phyloP scores from a whole-genome alignment of 2,113 vertebrate genomes.

The Bufo bufo region DNA sequence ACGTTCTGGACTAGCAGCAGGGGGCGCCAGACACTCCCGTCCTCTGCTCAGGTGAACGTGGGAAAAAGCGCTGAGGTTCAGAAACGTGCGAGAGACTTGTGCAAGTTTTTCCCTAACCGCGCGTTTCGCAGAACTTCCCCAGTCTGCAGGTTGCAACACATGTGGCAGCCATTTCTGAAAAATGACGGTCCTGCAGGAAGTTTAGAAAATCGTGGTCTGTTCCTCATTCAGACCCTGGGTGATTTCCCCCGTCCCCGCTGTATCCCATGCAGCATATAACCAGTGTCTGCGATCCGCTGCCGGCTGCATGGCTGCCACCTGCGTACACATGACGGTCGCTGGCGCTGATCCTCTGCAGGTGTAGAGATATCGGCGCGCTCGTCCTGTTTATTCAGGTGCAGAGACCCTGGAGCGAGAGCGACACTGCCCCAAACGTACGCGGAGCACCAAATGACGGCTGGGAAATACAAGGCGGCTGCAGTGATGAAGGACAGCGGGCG shows the following conservation, averaged over 20 bases:
- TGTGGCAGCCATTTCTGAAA: not conserved
- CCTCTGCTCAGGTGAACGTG: not conserved
- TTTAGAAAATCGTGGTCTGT: not conserved
- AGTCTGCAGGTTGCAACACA: not conserved
- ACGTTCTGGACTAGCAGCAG: not conserved
- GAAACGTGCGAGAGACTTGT: not conserved
- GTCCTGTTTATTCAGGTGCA: not conserved
- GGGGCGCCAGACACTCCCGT: not conserved
- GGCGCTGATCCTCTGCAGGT: no score
- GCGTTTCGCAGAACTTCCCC: not conserved
- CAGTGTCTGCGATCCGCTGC: no score
- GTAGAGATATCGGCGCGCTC: not conserved
- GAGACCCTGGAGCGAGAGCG: no score
- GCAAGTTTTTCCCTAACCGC: not conserved
- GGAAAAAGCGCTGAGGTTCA: not conserved
- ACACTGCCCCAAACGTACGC: no score
- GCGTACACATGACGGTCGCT: not conserved
- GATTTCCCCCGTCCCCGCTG: no score
- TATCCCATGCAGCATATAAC: no score
- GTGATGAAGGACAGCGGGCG: no score
- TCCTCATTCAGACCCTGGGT: not conserved
- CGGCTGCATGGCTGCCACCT: not conserved
- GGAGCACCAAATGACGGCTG: no score
- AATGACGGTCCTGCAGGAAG: not conserved
- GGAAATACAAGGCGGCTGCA: not conserved